A percentile compares a stretch with the other conserved stretches of the same genome.
phyloP scores from a whole-genome alignment of 2,888 invertebrate species.

The Odontomyia ornata region DNA sequence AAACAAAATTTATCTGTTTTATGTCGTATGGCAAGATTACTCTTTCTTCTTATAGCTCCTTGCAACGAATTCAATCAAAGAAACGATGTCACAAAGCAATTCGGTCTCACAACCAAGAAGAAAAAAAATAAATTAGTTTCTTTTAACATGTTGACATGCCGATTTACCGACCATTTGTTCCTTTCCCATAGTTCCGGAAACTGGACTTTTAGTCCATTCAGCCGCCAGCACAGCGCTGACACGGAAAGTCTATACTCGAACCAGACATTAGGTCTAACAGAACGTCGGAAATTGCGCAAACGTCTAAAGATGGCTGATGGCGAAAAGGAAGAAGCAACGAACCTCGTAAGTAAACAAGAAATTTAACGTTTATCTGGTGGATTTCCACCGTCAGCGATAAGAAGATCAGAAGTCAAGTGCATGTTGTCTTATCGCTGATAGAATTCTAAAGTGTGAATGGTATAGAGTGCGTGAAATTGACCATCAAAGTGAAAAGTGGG shows the following conservation, averaged over 20 bases:
- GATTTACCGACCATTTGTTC: no score
- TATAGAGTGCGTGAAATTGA: neutral
- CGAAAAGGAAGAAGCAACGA: conserved; percentile 83
- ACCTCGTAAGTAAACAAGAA: conserved; percentile 68
- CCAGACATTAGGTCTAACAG: conserved; percentile 40
- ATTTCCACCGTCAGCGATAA: conserved; percentile 33
- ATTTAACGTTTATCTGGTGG: conserved; percentile 22
- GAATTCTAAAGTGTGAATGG: conserved; percentile 2
- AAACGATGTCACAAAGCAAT: no score
- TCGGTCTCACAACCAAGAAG: no score
- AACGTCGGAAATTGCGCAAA: conserved; percentile 43
- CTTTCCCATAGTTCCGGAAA: conserved; percentile 51
- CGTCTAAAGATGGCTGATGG: conserved; percentile 72
- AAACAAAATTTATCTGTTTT: no score
- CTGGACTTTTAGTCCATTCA: conserved; percentile 56
- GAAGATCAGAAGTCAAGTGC: conserved; percentile 18
- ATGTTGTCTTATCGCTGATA: conserved; percentile 28
- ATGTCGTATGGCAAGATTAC: no score
- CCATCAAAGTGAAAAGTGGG: conserved; percentile 10
- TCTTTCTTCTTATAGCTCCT: no score
- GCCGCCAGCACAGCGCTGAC: conserved; percentile 44
- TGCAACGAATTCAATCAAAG: no score
- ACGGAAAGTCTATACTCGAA: conserved; percentile 40
- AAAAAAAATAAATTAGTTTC: no score
- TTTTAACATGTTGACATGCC: no score